A percentile compares a stretch with the other conserved stretches of the same genome.
Evolutionary conservation across 2,888 invertebrate species (phyloP).

Genomic region (Andrena flavipes): DNA sequence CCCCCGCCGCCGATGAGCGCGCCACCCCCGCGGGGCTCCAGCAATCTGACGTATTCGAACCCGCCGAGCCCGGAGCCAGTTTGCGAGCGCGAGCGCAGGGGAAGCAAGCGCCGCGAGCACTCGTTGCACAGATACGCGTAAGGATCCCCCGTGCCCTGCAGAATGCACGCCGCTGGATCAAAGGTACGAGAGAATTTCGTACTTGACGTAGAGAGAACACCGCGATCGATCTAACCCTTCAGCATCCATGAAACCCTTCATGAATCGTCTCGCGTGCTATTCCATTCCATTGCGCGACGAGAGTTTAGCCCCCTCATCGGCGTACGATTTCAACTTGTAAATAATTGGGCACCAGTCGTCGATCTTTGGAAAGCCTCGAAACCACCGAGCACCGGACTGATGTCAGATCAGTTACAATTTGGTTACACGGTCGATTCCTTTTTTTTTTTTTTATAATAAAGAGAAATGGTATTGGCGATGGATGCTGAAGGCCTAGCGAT

Average conservation of each 20-base stretch:
- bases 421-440: too few relatives aligned
- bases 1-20: constrained; percentile 83
- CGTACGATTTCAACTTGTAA: constrained; percentile 5
- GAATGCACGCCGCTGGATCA: constrained; percentile 43
- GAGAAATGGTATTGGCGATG: constrained; percentile 11
- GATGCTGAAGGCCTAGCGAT: constrained; percentile 45
- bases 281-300: neutral
- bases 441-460: neutral
- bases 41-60: constrained; percentile 83
- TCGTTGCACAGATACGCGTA: constrained; percentile 84
- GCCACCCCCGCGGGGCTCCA: constrained; percentile 81
- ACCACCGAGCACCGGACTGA: too few relatives aligned
- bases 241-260: constrained; percentile 41
- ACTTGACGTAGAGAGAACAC: constrained; percentile 37
- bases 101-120: constrained; percentile 83
- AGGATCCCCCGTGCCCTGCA: constrained; percentile 58
- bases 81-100: constrained; percentile 81
- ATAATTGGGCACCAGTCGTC: neutral
- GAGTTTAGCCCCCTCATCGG: neutral
- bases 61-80: constrained; percentile 83
- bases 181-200: constrained; percentile 67
- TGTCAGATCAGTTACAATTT: too few relatives aligned
- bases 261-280: constrained; percentile 1
- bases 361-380: too few relatives aligned
- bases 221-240: constrained; percentile 40